Evolutionary conservation across 2,797 vertebrate species (phyloP).

Genomic region (Ctenosaura bakeri): DNA sequence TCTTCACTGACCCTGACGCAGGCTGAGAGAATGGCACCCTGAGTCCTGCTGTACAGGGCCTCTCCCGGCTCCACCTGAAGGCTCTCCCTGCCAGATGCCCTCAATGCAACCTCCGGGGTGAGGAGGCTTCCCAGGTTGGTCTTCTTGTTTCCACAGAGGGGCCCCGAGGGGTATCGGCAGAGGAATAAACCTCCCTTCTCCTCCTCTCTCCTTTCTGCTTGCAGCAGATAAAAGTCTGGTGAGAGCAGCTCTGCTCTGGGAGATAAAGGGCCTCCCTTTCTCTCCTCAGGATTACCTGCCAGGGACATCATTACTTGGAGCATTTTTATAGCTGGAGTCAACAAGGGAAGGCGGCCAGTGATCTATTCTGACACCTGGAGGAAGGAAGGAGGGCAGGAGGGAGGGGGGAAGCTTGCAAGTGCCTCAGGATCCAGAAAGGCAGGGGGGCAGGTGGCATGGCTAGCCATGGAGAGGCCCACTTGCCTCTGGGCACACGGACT

Average conservation of each 20-base stretch:
- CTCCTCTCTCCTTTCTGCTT: slow-evolving; percentile 1
- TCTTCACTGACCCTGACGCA: not conserved
- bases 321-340: slow-evolving; percentile 18
- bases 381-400: not conserved
- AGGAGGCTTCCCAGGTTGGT: not conserved
- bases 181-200: not conserved
- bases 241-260: not conserved
- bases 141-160: not conserved
- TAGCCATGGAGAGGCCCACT: not conserved
- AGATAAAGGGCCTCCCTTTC: slow-evolving; percentile 21
- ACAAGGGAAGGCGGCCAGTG: slow-evolving; percentile 12
- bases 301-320: not conserved
- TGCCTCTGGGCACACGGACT: not conserved
- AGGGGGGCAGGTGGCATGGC: rapidly evolving
- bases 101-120: not conserved
- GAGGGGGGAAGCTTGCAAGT: not conserved
- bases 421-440: not conserved
- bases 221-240: not conserved
- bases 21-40: not conserved
- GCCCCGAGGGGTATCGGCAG: not conserved
- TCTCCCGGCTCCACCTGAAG: not conserved
- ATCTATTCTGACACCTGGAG: not conserved
- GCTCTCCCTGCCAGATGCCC: not conserved
- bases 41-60: no score
- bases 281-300: not conserved